A percentile compares a stretch with the other conserved stretches of the same genome.
phyloP scores from a whole-genome alignment of 2,888 invertebrate species.

The Apodemia zela region DNA sequence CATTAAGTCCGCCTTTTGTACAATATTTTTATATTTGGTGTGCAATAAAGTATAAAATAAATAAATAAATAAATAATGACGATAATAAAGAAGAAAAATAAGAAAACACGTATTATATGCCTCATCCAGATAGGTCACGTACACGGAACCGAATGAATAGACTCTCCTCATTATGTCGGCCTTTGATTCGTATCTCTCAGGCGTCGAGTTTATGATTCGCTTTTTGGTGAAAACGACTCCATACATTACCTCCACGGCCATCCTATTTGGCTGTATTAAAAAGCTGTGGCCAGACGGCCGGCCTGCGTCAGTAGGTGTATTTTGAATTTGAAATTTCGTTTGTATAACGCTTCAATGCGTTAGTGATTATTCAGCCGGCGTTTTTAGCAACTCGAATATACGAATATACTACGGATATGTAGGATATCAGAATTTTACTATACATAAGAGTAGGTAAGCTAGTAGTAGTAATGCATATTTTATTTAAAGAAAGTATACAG shows the following conservation, averaged over 20 bases:
- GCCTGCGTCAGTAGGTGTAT: slow-evolving; percentile 49
- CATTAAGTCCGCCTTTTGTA: too few species aligned
- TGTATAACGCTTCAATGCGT: slow-evolving; percentile 55
- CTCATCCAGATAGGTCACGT: slow-evolving; percentile 40
- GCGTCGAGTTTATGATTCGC: slow-evolving; percentile 58
- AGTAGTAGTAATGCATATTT: too few species aligned
- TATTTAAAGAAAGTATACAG: too few species aligned
- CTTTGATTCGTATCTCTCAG: slow-evolving; percentile 62
- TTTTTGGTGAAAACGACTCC: slow-evolving; percentile 57
- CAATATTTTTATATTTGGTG: too few species aligned
- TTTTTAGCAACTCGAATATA: too few species aligned
- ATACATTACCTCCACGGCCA: slow-evolving; percentile 45
- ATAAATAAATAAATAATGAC: too few species aligned
- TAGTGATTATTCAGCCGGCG: slow-evolving; percentile 40
- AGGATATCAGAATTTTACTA: too few species aligned
- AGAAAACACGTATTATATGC: slow-evolving; percentile 21
- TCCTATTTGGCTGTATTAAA: slow-evolving; percentile 75
- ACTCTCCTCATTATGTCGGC: slow-evolving; percentile 59
- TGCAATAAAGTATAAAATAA: too few species aligned
- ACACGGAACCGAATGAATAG: slow-evolving; percentile 48
- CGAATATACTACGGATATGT: too few species aligned
- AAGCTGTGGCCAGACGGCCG: slow-evolving; percentile 68
- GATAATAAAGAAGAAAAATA: too few species aligned
- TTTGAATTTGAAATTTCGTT: slow-evolving; percentile 67
- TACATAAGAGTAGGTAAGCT: too few species aligned